phyloP scores from a whole-genome alignment of 2,797 vertebrate genomes.

The Sternarchorhynchus goeldii region DNA sequence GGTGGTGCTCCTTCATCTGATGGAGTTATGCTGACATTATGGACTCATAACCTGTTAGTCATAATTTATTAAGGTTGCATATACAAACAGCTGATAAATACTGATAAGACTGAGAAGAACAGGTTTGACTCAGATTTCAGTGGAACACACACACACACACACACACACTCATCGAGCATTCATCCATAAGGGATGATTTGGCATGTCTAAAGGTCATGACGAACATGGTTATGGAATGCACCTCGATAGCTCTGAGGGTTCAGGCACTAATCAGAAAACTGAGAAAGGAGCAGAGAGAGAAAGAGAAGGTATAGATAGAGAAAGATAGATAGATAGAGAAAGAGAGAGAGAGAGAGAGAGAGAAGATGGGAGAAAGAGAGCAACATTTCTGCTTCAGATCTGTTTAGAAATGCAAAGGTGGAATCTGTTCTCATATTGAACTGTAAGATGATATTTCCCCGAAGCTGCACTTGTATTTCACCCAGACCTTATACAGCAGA shows the following conservation, averaged over 20 bases:
- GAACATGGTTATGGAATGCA: conserved; percentile 13
- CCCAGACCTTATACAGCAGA: too few species aligned
- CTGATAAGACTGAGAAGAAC: conserved; percentile 30
- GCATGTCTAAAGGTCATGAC: conserved; percentile 30
- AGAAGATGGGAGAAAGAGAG: too few species aligned
- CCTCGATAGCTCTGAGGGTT: background rate
- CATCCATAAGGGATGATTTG: background rate
- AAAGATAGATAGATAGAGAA: too few species aligned
- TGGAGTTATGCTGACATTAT: conserved; percentile 20
- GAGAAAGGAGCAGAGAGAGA: too few species aligned
- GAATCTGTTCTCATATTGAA: too few species aligned
- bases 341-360: too few species aligned
- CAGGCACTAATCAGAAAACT: too few species aligned
- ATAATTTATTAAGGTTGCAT: conserved; percentile 15
- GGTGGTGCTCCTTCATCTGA: conserved; percentile 37
- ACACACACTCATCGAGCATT: conserved; percentile 2
- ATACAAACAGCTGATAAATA: conserved; percentile 23
- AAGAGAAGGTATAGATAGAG: background rate
- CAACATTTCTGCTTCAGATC: too few species aligned
- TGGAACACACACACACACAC: background rate
- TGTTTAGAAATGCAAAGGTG: too few species aligned
- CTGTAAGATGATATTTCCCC: too few species aligned
- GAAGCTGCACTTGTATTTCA: too few species aligned
- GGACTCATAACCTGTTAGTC: conserved; percentile 14
- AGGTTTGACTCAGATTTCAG: background rate